Evolutionary conservation across 2,797 vertebrate species (phyloP), one percentile per base, ranked within the genome.

Genomic region (Rhincodon typus): DNA sequence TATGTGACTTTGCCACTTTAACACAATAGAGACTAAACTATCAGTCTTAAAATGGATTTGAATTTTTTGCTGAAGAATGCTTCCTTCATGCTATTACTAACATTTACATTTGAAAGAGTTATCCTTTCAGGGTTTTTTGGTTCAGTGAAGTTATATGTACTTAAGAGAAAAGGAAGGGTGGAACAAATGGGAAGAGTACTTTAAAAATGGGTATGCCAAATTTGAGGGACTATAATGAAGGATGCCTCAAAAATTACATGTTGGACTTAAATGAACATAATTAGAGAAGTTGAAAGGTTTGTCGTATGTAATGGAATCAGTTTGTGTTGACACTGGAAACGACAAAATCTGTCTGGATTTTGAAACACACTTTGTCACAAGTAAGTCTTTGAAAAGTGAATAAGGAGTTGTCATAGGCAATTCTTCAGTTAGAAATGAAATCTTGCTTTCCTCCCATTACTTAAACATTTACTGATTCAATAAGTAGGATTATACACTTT

Each of bases 21-120:
- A 72, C 77, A 77, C 53, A 50, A 57, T 53, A 46, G 88, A 91
- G 94, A 95, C 70, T 53, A 70, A 72, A 57, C 21, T 12, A 57
- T 46, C 30, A 95, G 46, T 95, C 77, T 95, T 53, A 74, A 95
- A 74, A 95, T 95, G n/a, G 94, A 95, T 77, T 77, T 34, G 27
- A 95, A 53, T n/a, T 1, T 21, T 72, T 34, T 50, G 34, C 50
- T 50, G 53, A 94, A 77, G 42, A 77, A 77, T 53, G 46, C 30
- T 95, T 12, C 46, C 13, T 53, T 95, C 70, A 77, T 57, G 94
- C 27, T 6, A 7, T 95, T 50, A 34, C 74, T 70, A 95, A 53
- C 46, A 77, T 34, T 53, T 72, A 13, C 0, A 38, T n/a, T 93
- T 93, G 66, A 42, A 23, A n/a, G 90, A 69, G 7, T 67, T 67